A percentile compares a stretch with the other conserved stretches of the same genome.
Evolutionary conservation across 2,797 vertebrate species (phyloP).

Genomic region (Coregonus suidteri): DNA sequence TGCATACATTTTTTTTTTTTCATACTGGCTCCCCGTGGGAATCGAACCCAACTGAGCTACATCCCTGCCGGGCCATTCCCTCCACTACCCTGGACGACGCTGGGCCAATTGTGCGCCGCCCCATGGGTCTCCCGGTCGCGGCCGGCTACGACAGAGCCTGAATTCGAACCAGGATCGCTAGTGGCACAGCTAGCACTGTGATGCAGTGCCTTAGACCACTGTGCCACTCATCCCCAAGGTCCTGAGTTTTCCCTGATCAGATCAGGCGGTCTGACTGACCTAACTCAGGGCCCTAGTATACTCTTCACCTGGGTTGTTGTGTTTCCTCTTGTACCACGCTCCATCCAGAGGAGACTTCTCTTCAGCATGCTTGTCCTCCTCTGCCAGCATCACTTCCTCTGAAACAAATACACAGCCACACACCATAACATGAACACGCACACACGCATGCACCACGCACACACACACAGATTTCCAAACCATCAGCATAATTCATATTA

Average conservation of each 20-base stretch:
- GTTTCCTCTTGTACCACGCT: constrained; percentile 77
- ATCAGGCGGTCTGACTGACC: not conserved
- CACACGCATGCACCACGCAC: not conserved
- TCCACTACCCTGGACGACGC: too few relatives aligned
- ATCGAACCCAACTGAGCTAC: too few relatives aligned
- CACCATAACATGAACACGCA: not conserved
- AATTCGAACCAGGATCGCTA: too few relatives aligned
- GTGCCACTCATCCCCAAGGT: not conserved
- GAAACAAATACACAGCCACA: constrained; percentile 34
- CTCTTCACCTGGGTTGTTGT: constrained; percentile 70
- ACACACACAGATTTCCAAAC: not conserved
- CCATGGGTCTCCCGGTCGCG: too few relatives aligned
- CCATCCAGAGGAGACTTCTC: constrained; percentile 91
- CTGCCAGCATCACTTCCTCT: constrained; percentile 97
- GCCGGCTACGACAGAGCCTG: too few relatives aligned
- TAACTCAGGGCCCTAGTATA: not conserved
- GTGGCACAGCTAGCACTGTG: too few relatives aligned
- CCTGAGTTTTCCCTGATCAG: not conserved
- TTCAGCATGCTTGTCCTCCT: constrained; percentile 93
- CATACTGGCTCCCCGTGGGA: too few relatives aligned
- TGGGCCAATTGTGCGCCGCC: too few relatives aligned
- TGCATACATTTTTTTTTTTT: too few relatives aligned
- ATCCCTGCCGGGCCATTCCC: too few relatives aligned
- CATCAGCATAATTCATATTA: not conserved
- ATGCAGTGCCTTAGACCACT: too few relatives aligned